These are phyloP conservation scores for Catostylus mosaicus DNA, from an alignment of 30 jellyfish, hydroid and myxozoan species.

Conservation along the genomic window DNA sequence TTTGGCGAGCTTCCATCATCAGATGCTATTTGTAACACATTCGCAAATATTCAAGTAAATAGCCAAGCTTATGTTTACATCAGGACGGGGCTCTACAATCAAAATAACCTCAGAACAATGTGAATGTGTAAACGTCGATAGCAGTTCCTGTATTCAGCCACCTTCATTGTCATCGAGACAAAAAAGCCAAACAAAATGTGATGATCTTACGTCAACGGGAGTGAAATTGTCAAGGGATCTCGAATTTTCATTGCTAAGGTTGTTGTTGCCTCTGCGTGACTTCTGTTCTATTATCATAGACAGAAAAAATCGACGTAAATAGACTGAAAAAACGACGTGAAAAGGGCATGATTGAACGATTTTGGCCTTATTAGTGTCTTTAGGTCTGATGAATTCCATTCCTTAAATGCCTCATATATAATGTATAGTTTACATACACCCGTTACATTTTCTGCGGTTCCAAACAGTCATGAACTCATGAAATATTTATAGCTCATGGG, in stretches of 20 bases:
- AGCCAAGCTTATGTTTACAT: not conserved
- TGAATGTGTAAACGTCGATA: not conserved
- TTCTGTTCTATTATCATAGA: too few relatives aligned
- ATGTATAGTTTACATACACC: too few relatives aligned
- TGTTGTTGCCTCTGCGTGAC: not conserved
- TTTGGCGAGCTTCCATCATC: not conserved
- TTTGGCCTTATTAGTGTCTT: too few relatives aligned
- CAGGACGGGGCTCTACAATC: not conserved
- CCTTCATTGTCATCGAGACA: conserved; percentile 12
- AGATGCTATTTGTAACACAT: conserved; percentile 1
- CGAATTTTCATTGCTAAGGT: not conserved
- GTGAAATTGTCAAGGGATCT: not conserved
- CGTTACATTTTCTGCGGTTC: not conserved
- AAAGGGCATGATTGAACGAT: too few relatives aligned
- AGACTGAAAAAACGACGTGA: too few relatives aligned
- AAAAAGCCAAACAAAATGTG: not conserved
- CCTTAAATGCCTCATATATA: too few relatives aligned
- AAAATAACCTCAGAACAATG: not conserved
- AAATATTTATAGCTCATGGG: not conserved
- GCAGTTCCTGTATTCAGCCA: conserved; percentile 19
- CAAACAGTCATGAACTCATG: not conserved
- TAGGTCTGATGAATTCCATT: too few relatives aligned
- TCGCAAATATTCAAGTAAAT: not conserved
- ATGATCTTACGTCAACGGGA: not conserved
- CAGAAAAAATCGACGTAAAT: too few relatives aligned